Percentiles rank a stretch among this genome's conserved stretches.
Conservation (phyloP, 2,888 invertebrate genomes). For the Adineta ricciae region DNA sequence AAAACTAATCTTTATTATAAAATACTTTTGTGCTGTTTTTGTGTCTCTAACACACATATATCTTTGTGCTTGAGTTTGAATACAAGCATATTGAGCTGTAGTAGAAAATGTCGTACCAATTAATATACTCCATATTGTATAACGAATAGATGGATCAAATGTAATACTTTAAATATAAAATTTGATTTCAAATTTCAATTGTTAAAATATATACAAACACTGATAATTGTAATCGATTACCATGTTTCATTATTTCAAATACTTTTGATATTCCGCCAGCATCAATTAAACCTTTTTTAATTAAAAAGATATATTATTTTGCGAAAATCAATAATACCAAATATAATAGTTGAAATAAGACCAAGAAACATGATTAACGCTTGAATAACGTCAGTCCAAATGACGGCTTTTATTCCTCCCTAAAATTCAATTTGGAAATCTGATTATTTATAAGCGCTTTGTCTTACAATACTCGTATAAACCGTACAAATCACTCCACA, state of each 20-base stretch:
- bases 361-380: conserved; percentile 49
- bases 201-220: conserved; percentile 38
- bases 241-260: conserved; percentile 41
- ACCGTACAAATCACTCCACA: conserved; percentile 49
- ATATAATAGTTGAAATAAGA: conserved; percentile 45
- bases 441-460: too few species aligned
- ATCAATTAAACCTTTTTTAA: conserved; percentile 36
- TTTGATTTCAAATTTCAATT: not conserved
- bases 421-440: not conserved
- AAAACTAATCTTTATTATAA: not conserved
- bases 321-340: conserved; percentile 40
- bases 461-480: conserved; percentile 42
- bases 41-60: conserved; percentile 73
- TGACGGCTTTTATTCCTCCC: conserved; percentile 52
- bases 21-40: conserved; percentile 56
- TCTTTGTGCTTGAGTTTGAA: conserved; percentile 84
- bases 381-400: conserved; percentile 51
- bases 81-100: conserved; percentile 80
- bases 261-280: conserved; percentile 43
- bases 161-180: conserved; percentile 43
- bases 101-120: conserved; percentile 80
- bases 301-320: not conserved
- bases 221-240: conserved; percentile 42
- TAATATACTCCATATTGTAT: conserved; percentile 73
- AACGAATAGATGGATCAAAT: conserved; percentile 66